Evolutionary conservation across 2,113 vertebrate species (phyloP).

Genomic region (Alouatta palliata): DNA sequence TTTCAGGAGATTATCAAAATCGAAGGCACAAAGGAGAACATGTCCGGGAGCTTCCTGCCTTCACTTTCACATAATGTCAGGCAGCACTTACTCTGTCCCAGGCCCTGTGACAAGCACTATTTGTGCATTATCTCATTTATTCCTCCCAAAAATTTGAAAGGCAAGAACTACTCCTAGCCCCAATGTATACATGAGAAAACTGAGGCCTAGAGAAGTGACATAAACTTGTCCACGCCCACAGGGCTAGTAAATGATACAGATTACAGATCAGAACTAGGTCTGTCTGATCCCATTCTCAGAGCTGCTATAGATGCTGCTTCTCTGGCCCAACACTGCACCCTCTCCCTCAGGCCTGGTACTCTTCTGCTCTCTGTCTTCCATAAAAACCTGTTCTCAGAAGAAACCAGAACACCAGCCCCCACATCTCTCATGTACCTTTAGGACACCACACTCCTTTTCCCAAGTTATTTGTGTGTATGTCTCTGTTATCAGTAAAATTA

Average conservation of each 20-base stretch:
- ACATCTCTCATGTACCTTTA: not conserved
- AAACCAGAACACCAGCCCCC: not conserved
- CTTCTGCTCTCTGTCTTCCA: not conserved
- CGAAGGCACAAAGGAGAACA: not conserved
- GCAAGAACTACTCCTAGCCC: not conserved
- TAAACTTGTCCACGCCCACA: not conserved
- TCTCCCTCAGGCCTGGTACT: not conserved
- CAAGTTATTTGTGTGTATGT: not conserved
- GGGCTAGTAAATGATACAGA: too few relatives aligned
- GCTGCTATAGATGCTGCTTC: not conserved
- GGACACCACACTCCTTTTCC: not conserved
- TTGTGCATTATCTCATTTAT: not conserved
- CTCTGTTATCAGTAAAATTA: not conserved
- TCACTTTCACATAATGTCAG: not conserved
- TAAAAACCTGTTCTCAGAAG: not conserved
- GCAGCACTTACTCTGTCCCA: not conserved
- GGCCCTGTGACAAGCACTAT: not conserved
- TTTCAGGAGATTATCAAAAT: constrained; percentile 42
- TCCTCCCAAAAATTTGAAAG: not conserved
- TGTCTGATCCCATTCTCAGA: not conserved
- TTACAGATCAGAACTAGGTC: not conserved
- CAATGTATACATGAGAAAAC: not conserved
- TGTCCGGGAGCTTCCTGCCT: not conserved
- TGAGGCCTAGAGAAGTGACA: not conserved
- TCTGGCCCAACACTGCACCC: rapidly evolving